Conservation (phyloP, 2,797 vertebrate genomes). For the Tokudaia tokunoshimensis region DNA sequence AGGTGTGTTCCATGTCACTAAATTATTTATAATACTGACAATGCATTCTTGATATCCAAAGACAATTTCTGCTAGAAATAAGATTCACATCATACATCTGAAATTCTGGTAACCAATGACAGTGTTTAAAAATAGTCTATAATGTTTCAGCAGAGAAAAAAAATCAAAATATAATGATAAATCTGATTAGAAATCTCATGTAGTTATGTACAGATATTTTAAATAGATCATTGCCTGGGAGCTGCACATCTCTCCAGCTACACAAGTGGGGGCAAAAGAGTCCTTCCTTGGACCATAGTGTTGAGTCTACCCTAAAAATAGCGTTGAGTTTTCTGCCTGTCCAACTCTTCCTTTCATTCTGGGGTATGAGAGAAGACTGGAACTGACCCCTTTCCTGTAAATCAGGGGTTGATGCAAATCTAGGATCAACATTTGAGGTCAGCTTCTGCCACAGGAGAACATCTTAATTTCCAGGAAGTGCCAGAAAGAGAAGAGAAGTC, state of each 20-base stretch:
- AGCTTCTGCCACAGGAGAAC: not conserved
- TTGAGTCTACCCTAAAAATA: not conserved
- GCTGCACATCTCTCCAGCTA: not conserved
- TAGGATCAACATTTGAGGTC: not conserved
- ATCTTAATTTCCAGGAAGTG: not conserved
- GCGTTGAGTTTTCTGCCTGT: not conserved
- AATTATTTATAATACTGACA: conserved; percentile 32
- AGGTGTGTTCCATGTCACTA: conserved; percentile 12
- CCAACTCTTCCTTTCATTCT: not conserved
- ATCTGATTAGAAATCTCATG: conserved; percentile 29
- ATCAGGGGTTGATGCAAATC: not conserved
- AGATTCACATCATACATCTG: not conserved
- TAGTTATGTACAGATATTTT: not conserved
- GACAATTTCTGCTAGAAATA: conserved; percentile 58
- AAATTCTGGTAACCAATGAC: conserved; percentile 53
- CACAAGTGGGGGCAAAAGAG: not conserved
- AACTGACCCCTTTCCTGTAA: not conserved
- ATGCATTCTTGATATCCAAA: conserved; percentile 53
- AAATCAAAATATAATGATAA: conserved; percentile 16
- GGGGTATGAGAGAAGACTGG: not conserved
- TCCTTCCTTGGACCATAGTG: not conserved
- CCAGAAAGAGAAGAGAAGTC: not conserved
- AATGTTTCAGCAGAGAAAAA: not conserved
- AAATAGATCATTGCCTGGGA: not conserved
- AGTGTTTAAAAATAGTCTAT: not conserved